phyloP scores from a whole-genome alignment of 2,113 vertebrate species.

The Carassius carassius region DNA sequence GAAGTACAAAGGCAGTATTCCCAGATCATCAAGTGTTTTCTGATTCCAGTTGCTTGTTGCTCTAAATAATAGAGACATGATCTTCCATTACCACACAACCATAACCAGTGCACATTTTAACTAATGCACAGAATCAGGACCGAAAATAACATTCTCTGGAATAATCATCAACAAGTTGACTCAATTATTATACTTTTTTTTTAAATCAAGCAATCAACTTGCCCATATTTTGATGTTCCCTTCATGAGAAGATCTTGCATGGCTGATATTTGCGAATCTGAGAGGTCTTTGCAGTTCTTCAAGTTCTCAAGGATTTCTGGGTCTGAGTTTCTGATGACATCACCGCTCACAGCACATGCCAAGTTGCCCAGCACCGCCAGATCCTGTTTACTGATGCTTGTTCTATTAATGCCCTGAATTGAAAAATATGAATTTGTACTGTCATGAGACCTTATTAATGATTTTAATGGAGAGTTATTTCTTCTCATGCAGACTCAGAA shows the following conservation, averaged over 20 bases:
- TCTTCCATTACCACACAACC: background rate
- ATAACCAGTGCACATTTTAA: background rate
- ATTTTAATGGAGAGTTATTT: background rate
- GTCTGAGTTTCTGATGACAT: conserved; percentile 56
- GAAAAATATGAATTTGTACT: background rate
- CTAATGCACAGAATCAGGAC: background rate
- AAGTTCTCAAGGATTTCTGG: conserved; percentile 59
- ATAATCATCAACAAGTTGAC: background rate
- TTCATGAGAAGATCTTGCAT: conserved; percentile 47
- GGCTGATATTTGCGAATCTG: conserved; percentile 40
- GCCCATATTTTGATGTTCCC: conserved; percentile 55
- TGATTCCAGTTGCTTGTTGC: conserved; percentile 48
- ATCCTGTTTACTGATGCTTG: conserved; percentile 32
- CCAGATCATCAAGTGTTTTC: conserved; percentile 49
- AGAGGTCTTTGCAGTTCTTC: conserved; percentile 57
- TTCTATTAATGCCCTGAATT: conserved; percentile 50
- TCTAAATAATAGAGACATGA: background rate
- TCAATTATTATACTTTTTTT: too few species aligned
- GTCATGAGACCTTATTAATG: too few species aligned
- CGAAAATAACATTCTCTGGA: background rate
- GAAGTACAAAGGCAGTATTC: conserved; percentile 56
- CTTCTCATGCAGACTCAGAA: background rate
- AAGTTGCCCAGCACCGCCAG: conserved; percentile 59
- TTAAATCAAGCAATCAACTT: conserved; percentile 15
- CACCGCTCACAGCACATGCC: conserved; percentile 44